A percentile compares a stretch with the other conserved stretches of the same genome.
phyloP scores from a whole-genome alignment of 2,797 vertebrate genomes.

The Orientallactaga sibirica region DNA sequence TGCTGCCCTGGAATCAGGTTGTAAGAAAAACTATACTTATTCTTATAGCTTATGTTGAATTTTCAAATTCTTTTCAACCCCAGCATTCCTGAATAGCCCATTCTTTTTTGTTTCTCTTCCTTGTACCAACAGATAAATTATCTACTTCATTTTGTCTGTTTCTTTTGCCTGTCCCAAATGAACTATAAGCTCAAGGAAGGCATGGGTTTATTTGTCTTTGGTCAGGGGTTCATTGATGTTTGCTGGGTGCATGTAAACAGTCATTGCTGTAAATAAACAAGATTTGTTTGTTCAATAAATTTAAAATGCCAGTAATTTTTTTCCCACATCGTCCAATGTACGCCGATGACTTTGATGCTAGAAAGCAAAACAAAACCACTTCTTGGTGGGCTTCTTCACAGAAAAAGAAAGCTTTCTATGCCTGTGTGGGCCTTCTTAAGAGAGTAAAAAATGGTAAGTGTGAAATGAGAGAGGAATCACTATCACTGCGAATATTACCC shows the following conservation, averaged over 20 bases:
- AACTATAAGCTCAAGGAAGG: neutral
- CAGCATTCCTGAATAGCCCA: neutral
- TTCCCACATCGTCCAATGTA: neutral
- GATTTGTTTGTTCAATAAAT: slow-evolving; percentile 5
- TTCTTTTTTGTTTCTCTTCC: neutral
- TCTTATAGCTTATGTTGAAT: neutral
- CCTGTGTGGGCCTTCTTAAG: neutral
- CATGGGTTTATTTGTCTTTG: neutral
- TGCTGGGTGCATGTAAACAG: neutral
- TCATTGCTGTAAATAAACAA: neutral
- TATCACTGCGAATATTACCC: neutral
- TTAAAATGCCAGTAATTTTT: slow-evolving; percentile 14
- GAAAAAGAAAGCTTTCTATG: neutral
- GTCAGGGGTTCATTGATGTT: neutral
- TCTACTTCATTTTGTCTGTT: neutral
- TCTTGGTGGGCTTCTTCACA: neutral
- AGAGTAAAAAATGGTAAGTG: neutral
- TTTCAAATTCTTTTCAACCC: neutral
- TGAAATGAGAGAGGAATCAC: slow-evolving; percentile 35
- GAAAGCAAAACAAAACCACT: slow-evolving; percentile 24
- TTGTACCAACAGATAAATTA: neutral
- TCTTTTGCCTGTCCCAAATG: neutral
- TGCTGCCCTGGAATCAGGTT: neutral
- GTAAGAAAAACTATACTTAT: neutral
- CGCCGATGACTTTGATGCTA: neutral